These are phyloP conservation scores for Drosophila malerkotliana DNA, from an alignment of 1,140 invertebrate genomes.

Conservation along the genomic window DNA sequence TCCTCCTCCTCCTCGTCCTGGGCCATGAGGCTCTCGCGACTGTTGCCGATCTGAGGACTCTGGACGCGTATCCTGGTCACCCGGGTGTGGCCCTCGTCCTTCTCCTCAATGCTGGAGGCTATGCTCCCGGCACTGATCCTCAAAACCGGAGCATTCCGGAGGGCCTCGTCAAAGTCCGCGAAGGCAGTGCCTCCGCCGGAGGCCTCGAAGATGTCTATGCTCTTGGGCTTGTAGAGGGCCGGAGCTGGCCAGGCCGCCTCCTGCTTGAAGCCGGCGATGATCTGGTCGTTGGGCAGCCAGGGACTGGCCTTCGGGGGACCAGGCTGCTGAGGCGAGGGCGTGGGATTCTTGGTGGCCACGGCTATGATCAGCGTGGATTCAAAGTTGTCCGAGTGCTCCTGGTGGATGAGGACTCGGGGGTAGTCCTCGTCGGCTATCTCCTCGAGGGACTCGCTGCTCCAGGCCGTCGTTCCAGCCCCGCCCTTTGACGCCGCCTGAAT, in stretches of 20 bases:
- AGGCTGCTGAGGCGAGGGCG: constrained; percentile 1
- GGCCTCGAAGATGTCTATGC: constrained; percentile 78
- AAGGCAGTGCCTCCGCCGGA: constrained; percentile 45
- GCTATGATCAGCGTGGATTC: constrained; percentile 81
- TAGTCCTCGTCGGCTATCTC: constrained; percentile 62
- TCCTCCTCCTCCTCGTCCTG: constrained; percentile 54
- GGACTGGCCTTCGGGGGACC: not conserved
- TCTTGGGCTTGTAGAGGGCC: constrained; percentile 71
- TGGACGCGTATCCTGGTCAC: constrained; percentile 62
- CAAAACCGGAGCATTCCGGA: constrained; percentile 72
- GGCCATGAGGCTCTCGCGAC: constrained; percentile 65
- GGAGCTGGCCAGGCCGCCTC: constrained; percentile 48
- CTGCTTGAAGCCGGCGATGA: constrained; percentile 53
- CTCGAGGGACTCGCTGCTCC: constrained; percentile 69
- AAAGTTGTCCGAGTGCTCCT: constrained; percentile 72
- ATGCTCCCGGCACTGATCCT: constrained; percentile 53
- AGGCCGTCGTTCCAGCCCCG: constrained; percentile 40
- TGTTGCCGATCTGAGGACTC: constrained; percentile 62
- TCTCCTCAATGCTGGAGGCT: constrained; percentile 39
- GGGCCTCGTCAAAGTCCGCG: constrained; percentile 78
- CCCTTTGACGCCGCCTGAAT: constrained; percentile 45
- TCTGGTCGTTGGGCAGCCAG: constrained; percentile 74
- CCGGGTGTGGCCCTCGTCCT: constrained; percentile 64
- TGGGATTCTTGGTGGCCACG: constrained; percentile 47
- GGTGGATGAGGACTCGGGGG: constrained; percentile 78